These are phyloP conservation scores for Cataglyphis albicans DNA, from an alignment of 2,888 invertebrate genomes.

Conservation along the genomic window DNA sequence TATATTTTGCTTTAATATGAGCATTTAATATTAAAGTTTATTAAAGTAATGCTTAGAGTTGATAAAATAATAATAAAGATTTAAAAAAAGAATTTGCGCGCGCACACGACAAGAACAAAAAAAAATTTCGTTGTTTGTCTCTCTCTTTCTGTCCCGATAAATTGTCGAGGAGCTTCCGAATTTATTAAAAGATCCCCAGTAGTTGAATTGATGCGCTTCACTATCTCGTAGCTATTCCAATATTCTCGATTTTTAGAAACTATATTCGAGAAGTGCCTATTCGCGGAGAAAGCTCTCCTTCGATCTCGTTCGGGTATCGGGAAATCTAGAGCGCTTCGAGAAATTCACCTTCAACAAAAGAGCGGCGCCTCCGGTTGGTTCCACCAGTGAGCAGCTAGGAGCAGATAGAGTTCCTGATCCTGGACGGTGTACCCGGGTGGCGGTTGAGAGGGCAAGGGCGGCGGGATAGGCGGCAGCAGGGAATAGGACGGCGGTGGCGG, in stretches of 20 bases:
- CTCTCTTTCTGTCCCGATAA: background rate
- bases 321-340: background rate
- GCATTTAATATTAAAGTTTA: background rate
- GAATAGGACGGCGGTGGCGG: constrained; percentile 84
- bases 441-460: constrained; percentile 79
- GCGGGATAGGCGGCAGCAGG: constrained; percentile 81
- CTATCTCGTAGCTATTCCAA: background rate
- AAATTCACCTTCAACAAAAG: constrained; percentile 77
- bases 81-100: background rate
- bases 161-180: background rate
- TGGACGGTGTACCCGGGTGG: constrained; percentile 80
- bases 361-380: constrained; percentile 81
- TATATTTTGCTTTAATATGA: background rate
- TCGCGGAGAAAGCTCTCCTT: background rate
- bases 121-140: background rate
- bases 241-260: background rate
- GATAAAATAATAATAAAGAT: background rate
- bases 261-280: constrained; percentile 9
- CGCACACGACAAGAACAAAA: background rate
- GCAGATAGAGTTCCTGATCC: constrained; percentile 79
- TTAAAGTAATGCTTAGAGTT: background rate
- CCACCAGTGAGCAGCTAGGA: constrained; percentile 81
- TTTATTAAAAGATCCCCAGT: background rate
- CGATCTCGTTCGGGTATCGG: background rate
- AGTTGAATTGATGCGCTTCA: background rate